phyloP scores from a whole-genome alignment of 2,797 vertebrate species.

The Smutsia gigantea region DNA sequence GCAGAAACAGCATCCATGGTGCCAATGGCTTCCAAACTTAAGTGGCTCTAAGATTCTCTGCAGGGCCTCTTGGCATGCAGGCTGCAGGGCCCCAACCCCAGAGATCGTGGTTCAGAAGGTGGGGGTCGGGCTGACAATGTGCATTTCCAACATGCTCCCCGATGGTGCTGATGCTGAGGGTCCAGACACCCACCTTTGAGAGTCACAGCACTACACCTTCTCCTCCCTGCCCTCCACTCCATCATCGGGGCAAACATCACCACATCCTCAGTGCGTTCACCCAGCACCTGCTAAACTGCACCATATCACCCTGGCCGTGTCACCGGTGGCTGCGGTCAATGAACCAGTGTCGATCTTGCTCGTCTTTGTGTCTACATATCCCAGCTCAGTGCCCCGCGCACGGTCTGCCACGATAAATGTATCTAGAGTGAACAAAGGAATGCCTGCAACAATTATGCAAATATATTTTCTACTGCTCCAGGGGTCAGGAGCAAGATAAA shows the following conservation, averaged over 20 bases:
- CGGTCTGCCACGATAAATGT: neutral
- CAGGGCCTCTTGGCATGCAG: neutral
- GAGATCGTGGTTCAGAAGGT: neutral
- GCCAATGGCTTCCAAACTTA: neutral
- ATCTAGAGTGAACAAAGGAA: neutral
- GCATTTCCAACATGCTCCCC: neutral
- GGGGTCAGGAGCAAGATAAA: neutral
- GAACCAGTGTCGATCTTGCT: neutral
- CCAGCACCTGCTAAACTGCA: neutral
- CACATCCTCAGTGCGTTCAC: neutral
- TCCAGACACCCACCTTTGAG: neutral
- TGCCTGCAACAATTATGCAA: neutral
- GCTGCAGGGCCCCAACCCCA: neutral
- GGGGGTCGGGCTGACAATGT: neutral
- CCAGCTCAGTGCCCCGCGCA: neutral
- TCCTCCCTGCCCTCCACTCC: neutral
- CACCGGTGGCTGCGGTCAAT: neutral
- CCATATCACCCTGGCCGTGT: accelerated
- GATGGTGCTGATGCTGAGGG: neutral
- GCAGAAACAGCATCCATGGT: accelerated
- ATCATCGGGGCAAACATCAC: neutral
- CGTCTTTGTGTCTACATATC: neutral
- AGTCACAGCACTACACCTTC: neutral
- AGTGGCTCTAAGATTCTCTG: neutral
- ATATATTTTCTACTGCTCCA: neutral